Conservation (phyloP, 2,797 vertebrate genomes). For the Chelon labrosus region DNA sequence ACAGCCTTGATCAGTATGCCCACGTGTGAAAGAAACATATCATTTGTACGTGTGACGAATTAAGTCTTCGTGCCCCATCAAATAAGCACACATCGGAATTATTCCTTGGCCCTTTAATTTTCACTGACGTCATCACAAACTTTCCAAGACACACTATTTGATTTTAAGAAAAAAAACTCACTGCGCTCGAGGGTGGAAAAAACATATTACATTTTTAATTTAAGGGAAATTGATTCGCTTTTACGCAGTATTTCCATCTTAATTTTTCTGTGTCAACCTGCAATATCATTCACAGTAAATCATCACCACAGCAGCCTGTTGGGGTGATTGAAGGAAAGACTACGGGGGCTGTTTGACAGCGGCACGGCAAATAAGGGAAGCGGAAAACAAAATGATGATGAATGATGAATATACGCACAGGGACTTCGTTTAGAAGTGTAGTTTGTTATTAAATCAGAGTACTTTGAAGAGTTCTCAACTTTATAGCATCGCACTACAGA, state of each 20-base stretch:
- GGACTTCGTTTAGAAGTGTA: neutral
- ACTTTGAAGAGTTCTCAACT: neutral
- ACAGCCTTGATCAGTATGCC: neutral
- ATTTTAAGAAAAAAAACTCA: slow-evolving; percentile 12
- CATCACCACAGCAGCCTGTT: slow-evolving; percentile 14
- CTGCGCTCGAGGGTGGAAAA: neutral
- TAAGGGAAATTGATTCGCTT: slow-evolving; percentile 8
- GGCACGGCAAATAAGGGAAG: neutral
- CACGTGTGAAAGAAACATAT: neutral
- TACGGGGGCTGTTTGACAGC: neutral
- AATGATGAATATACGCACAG: neutral
- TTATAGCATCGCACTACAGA: slow-evolving; percentile 2
- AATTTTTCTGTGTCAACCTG: slow-evolving; percentile 17
- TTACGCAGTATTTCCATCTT: neutral
- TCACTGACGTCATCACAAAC: slow-evolving; percentile 7
- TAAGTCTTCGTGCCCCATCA: neutral
- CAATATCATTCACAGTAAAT: neutral
- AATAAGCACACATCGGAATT: slow-evolving; percentile 15
- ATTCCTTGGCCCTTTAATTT: neutral
- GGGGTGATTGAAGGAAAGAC: slow-evolving; percentile 1
- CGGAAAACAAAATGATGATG: no score
- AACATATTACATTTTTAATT: neutral
- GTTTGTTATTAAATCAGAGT: slow-evolving; percentile 2
- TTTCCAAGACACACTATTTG: neutral
- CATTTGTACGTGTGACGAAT: slow-evolving; percentile 1